Percentiles rank a stretch among this genome's conserved stretches.
phyloP scores from a whole-genome alignment of 2,888 invertebrate species.

The Tetrapedia diversipes region DNA sequence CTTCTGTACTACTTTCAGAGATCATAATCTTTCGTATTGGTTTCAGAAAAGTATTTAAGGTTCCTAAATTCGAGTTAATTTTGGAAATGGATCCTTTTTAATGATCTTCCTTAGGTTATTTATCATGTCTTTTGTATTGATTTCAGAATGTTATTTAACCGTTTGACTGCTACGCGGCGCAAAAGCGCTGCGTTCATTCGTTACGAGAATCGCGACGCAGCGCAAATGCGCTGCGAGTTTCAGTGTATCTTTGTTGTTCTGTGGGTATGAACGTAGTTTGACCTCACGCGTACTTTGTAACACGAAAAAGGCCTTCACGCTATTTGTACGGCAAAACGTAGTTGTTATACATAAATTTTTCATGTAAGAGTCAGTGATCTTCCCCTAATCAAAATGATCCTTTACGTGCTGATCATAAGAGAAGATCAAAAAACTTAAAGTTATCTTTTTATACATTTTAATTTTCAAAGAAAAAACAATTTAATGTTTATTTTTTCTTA shows the following conservation, averaged over 20 bases:
- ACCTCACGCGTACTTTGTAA: background rate
- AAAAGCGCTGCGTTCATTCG: slow-evolving; percentile 26
- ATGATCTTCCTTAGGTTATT: too few relatives aligned
- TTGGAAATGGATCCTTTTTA: too few relatives aligned
- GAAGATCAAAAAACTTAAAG: slow-evolving; percentile 21
- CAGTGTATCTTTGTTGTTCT: background rate
- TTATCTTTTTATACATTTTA: slow-evolving; percentile 20
- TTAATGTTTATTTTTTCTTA: too few relatives aligned
- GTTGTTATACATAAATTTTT: slow-evolving; percentile 10
- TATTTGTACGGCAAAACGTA: slow-evolving; percentile 3
- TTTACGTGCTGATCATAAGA: slow-evolving; percentile 9
- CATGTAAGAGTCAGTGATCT: slow-evolving; percentile 5
- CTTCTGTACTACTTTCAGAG: too few relatives aligned
- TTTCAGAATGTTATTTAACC: too few relatives aligned
- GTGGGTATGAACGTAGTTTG: too few relatives aligned
- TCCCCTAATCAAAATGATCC: slow-evolving; percentile 7
- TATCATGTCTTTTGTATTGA: too few relatives aligned
- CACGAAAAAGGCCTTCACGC: slow-evolving; percentile 8
- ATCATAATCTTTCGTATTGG: too few relatives aligned
- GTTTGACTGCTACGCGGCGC: slow-evolving; percentile 35
- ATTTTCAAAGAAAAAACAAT: background rate
- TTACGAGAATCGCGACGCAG: slow-evolving; percentile 19
- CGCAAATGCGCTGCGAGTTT: background rate
- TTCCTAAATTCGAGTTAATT: too few relatives aligned
- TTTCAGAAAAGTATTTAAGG: too few relatives aligned